These are phyloP conservation scores for Lepidotrigona ventralis DNA, from an alignment of 1,140 invertebrate species.

Conservation along the genomic window DNA sequence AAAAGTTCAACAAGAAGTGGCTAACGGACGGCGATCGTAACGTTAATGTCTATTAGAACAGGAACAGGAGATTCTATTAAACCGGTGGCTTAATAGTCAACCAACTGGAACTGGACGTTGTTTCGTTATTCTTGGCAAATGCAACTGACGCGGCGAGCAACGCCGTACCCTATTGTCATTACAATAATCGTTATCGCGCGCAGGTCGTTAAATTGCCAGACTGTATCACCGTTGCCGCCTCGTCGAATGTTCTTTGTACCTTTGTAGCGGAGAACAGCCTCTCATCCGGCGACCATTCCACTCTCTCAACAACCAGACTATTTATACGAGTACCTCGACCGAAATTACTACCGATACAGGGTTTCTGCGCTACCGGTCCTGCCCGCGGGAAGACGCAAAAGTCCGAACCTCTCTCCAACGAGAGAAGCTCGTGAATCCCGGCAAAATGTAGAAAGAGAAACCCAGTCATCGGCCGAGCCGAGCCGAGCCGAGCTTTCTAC, in stretches of 20 bases:
- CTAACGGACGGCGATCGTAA: neutral
- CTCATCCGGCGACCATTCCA: neutral
- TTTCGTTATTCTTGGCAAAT: neutral
- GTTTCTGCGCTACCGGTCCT: neutral
- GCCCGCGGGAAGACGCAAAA: neutral
- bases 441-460: constrained; percentile 1
- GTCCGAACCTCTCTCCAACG: neutral
- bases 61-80: neutral
- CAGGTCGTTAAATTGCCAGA: constrained; percentile 18
- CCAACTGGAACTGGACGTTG: neutral
- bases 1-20: neutral
- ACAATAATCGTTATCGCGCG: constrained; percentile 43
- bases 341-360: neutral
- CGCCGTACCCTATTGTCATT: constrained; percentile 18
- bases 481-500: neutral
- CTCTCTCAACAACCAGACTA: neutral
- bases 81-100: neutral
- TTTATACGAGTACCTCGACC: neutral
- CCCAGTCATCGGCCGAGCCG: neutral
- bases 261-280: neutral
- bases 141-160: neutral
- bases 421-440: constrained; percentile 5
- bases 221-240: constrained; percentile 17
- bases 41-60: neutral
- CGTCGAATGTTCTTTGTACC: neutral